Base-by-base conservation (phyloP, 2,113 vertebrate species). In the Pseudorasbora parva region DNA sequence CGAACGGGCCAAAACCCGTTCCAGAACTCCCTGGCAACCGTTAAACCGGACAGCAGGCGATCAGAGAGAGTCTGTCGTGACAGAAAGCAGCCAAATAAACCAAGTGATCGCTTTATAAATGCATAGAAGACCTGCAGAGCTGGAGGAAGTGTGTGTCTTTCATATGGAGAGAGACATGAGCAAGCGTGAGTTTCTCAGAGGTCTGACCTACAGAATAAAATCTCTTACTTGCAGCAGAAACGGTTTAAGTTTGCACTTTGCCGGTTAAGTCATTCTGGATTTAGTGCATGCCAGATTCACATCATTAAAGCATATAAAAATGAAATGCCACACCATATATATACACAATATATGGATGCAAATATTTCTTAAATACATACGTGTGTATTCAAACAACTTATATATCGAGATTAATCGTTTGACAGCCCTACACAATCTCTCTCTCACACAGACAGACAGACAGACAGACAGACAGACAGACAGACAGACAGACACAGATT, bases 11-110 rank as follows among this genome's bases (percentile, higher is more conserved):
- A 76, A 77, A 57, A 10, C 8, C 56, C 7, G 15, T 14, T 33
- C n/a, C 60, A 33, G 43, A 51, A 30, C 11, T 33, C 9, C 3
- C 60, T 66, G 78, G 60, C 57, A 33, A 27, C 1, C 9, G 27
- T 33, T 51, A 51, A 66, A 51, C n/a, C 1, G 3, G 78, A 80
- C 78, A 80, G 78, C 78, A 80, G 59, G 78, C 41, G 17, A 66
- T 66, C 78, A 62, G 37, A 78, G n/a, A 77, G 72, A 74, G 74
- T 57, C 33, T 77, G 54, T 37, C 3, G 7, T 77, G 54, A 62
- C 56, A 27, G 12, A 60, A 78, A 23, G 12, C 77, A 62, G 11
- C 56, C 33, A 17, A 78, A 78, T 37, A 60, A 43, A 74, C 45
- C n/a, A 37, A 62, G 57, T 7, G 73, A 12, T 77, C 74, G n/a